Percentiles rank a stretch among this genome's conserved stretches.
These are phyloP conservation scores for Caenorhabditis macrosperma DNA, from an alignment of 2,888 invertebrate genomes.

Conservation along the genomic window DNA sequence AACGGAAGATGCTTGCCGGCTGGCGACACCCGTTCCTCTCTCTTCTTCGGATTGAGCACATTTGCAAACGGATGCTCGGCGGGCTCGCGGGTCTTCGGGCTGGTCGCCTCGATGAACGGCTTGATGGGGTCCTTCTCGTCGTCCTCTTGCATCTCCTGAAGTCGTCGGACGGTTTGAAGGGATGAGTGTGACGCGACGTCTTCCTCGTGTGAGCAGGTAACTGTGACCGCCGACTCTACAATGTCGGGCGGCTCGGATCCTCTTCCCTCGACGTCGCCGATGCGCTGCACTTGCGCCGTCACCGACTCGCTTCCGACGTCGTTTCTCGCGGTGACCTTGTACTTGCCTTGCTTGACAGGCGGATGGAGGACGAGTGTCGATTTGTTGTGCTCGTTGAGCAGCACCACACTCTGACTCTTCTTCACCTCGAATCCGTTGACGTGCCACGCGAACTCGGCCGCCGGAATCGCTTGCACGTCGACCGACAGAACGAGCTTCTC, in stretches of 20 bases:
- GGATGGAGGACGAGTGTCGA: slow-evolving; percentile 75
- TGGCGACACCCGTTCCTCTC: slow-evolving; percentile 41
- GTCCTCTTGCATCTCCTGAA: slow-evolving; percentile 45
- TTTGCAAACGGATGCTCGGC: slow-evolving; percentile 51
- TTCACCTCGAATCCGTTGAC: slow-evolving; percentile 81
- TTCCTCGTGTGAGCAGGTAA: slow-evolving; percentile 60
- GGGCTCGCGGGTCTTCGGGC: slow-evolving; percentile 33
- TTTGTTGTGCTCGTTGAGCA: slow-evolving; percentile 73
- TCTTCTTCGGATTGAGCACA: slow-evolving; percentile 43
- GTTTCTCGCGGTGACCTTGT: slow-evolving; percentile 73
- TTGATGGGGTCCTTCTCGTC: slow-evolving; percentile 38
- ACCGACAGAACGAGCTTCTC: slow-evolving; percentile 75
- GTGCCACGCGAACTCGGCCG: slow-evolving; percentile 81
- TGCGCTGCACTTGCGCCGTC: slow-evolving; percentile 59
- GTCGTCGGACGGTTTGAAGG: slow-evolving; percentile 64
- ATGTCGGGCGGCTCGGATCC: slow-evolving; percentile 68
- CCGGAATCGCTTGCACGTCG: slow-evolving; percentile 75
- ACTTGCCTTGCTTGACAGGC: slow-evolving; percentile 75
- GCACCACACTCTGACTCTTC: slow-evolving; percentile 61
- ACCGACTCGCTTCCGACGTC: slow-evolving; percentile 69
- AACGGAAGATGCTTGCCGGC: slow-evolving; percentile 63
- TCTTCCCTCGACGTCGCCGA: slow-evolving; percentile 59
- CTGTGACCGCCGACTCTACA: slow-evolving; percentile 67
- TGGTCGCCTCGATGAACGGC: slow-evolving; percentile 52
- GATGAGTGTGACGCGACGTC: slow-evolving; percentile 58